Evolutionary conservation across 2,888 invertebrate species (phyloP).

Genomic region (Xestoiulus laeticollis): DNA sequence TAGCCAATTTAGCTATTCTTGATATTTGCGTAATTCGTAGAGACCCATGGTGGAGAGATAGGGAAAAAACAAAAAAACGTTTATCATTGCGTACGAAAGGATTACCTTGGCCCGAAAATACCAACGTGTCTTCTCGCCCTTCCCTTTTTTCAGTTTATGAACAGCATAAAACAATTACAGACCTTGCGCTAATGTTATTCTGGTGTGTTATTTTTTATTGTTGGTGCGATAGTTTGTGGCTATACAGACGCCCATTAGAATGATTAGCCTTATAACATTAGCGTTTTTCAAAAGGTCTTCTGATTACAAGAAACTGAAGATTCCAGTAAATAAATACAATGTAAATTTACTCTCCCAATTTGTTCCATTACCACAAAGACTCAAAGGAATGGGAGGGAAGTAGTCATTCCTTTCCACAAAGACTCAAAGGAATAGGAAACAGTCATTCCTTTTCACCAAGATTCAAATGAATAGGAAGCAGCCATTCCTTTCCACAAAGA

Average conservation of each 20-base stretch:
- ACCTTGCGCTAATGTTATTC: background rate
- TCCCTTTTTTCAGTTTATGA: background rate
- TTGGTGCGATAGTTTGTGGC: background rate
- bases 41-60: background rate
- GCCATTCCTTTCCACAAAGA: too few relatives aligned
- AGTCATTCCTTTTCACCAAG: too few relatives aligned
- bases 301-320: too few relatives aligned
- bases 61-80: background rate
- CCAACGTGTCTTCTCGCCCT: background rate
- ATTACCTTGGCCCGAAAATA: conserved; percentile 16
- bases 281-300: too few relatives aligned
- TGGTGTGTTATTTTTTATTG: background rate
- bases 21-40: background rate
- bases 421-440: too few relatives aligned
- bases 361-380: too few relatives aligned
- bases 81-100: conserved; percentile 15
- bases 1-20: background rate
- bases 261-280: background rate
- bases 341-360: too few relatives aligned
- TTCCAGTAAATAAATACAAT: too few relatives aligned
- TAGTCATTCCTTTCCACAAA: too few relatives aligned
- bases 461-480: too few relatives aligned
- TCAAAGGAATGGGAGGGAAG: too few relatives aligned
- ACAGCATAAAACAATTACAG: background rate
- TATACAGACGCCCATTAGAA: background rate